Evolutionary conservation across 2,888 invertebrate species (phyloP).

Genomic region (Uloborus plumipes): DNA sequence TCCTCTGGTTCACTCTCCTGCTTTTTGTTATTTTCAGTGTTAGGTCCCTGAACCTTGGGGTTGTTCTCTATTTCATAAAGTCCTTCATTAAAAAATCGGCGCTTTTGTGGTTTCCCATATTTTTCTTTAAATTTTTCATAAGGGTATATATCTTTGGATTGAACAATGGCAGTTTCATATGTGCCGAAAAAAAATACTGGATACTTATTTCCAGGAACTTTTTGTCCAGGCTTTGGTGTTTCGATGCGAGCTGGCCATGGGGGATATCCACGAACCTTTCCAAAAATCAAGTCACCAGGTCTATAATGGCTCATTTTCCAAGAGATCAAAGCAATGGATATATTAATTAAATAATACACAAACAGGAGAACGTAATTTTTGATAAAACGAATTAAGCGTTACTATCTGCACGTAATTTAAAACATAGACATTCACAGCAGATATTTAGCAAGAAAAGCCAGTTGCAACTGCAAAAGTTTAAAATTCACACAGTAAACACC

Average conservation of each 20-base stretch:
- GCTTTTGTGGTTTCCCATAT: conserved; percentile 71
- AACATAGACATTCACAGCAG: too few species aligned
- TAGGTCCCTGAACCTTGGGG: conserved; percentile 66
- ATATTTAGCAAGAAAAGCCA: too few species aligned
- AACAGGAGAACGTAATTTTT: too few species aligned
- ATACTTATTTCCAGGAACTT: conserved; percentile 68
- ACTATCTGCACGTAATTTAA: too few species aligned
- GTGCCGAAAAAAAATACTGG: conserved; percentile 93
- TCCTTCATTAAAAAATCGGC: conserved; percentile 72
- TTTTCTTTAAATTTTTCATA: conserved; percentile 71
- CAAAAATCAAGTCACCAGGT: conserved; percentile 92
- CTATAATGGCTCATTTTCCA: conserved; percentile 70
- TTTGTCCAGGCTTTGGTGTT: conserved; percentile 60
- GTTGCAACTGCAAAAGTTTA: too few species aligned
- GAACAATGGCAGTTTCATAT: conserved; percentile 77
- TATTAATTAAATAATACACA: not conserved
- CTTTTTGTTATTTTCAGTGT: not conserved
- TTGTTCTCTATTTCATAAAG: conserved; percentile 72
- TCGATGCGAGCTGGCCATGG: conserved; percentile 87
- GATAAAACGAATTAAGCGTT: too few species aligned
- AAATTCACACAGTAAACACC: too few species aligned
- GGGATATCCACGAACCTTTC: conserved; percentile 96
- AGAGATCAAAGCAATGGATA: too few species aligned
- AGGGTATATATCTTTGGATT: conserved; percentile 70
- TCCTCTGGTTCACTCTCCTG: conserved; percentile 7